Conservation (phyloP, 2,113 vertebrate genomes). For the Archocentrus centrarchus region DNA sequence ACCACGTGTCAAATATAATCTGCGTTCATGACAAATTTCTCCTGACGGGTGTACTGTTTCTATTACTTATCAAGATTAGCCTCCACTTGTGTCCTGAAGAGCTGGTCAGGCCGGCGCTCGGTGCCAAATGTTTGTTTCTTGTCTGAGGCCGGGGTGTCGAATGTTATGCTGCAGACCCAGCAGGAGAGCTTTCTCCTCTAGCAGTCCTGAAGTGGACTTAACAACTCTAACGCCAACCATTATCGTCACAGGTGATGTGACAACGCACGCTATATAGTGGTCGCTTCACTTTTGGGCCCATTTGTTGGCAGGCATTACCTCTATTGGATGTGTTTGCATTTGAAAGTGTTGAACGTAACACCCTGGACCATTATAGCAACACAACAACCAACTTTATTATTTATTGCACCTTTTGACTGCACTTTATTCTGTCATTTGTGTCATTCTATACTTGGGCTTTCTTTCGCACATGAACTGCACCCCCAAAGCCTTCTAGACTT, state of each 20-base stretch:
- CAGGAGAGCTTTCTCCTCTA: constrained; percentile 55
- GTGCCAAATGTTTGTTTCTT: constrained; percentile 76
- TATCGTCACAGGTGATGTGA: constrained; percentile 61
- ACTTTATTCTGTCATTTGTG: not conserved
- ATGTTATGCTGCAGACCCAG: constrained; percentile 64
- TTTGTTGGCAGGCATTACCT: constrained; percentile 75
- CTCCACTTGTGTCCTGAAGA: constrained; percentile 39
- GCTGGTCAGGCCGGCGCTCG: constrained; percentile 50
- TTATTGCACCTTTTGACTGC: constrained; percentile 10
- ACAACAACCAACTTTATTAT: constrained; percentile 13
- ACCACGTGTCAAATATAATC: constrained; percentile 44
- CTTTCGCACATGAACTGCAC: not conserved
- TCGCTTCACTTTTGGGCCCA: constrained; percentile 67
- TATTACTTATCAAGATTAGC: constrained; percentile 25
- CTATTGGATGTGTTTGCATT: constrained; percentile 60
- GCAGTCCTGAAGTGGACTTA: constrained; percentile 43
- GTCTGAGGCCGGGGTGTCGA: constrained; percentile 65
- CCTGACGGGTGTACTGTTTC: constrained; percentile 10
- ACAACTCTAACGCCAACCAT: constrained; percentile 31
- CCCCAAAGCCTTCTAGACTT: not conserved
- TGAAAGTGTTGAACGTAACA: constrained; percentile 59
- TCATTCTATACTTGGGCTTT: fast-evolving
- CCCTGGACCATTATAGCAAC: constrained; percentile 5
- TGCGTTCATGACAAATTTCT: constrained; percentile 19
- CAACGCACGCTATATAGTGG: constrained; percentile 5